Base-by-base conservation (phyloP, 1,140 invertebrate species). In the Araneus ventricosus region DNA sequence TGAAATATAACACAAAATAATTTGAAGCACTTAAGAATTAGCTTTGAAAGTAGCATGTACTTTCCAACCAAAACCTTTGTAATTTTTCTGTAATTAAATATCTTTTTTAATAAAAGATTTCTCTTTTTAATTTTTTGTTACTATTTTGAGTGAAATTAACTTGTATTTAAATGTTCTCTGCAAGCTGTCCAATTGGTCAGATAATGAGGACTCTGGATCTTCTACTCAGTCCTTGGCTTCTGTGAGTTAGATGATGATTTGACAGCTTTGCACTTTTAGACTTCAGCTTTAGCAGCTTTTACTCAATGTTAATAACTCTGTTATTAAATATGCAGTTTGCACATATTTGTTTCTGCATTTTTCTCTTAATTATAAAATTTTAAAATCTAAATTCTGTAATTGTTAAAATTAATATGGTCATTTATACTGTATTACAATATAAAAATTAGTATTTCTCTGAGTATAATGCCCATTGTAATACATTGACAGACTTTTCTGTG, bases 131-230 rank as follows among this genome's bases (percentile, higher is more conserved):
- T 41, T 80, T 82, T 82, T 41, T 4, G 52, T 30, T 39, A 37
- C 17, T 84, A n/a, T 57, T 52, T 84, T 84, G 39, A 27, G 45
- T 84, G 24, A n/a, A 84, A n/a, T 84, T 45, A 84, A 84, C 52
- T 24, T 91, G 34, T 91, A 39, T 90, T 90, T 79, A 80, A 79
- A 52, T 61, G 61, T 88, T 93, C 57, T 93, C 41, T 93, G 22
- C 67, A 93, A 93, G 91, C 91, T 93, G 61, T 87, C 91, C 63
- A 85, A 93, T 80, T 93, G 70, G 63, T 93, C 91, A 24, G 91
- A 93, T 70, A 93, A 70, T 93, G 91, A 93, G 41, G 91, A 93
- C 59, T 93, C 91, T 86, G 90, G 90, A 92, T 93, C 91, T 57
- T 93, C 91, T 17, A 87, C 82, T 22, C 82, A 86, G 27, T 93